A percentile compares a stretch with the other conserved stretches of the same genome.
Evolutionary conservation across 1,140 invertebrate species (phyloP).

Genomic region (Drosophila seguyi): DNA sequence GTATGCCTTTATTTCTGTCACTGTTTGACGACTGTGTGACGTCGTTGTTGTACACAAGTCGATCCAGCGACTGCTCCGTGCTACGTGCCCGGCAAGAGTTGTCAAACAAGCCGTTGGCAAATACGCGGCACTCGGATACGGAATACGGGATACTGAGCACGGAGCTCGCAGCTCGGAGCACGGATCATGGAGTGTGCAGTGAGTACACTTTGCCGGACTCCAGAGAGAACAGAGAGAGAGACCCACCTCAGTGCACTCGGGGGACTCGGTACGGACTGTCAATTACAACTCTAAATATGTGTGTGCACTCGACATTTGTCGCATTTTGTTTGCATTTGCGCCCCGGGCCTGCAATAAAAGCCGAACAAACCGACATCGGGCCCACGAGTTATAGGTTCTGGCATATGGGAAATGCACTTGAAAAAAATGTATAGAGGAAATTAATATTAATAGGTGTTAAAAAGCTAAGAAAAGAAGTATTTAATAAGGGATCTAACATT

Average conservation of each 20-base stretch:
- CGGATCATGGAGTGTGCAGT: slow-evolving; percentile 8
- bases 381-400: slow-evolving; percentile 46
- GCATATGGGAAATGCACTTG: slow-evolving; percentile 35
- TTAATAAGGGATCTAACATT: neutral
- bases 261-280: slow-evolving; percentile 30
- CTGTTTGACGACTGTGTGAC: slow-evolving; percentile 68
- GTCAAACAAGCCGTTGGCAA: slow-evolving; percentile 77
- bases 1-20: slow-evolving; percentile 28
- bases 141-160: slow-evolving; percentile 8
- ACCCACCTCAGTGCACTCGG: slow-evolving; percentile 34
- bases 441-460: neutral
- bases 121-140: slow-evolving; percentile 36
- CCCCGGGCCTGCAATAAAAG: slow-evolving; percentile 75
- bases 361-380: slow-evolving; percentile 60
- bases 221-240: slow-evolving; percentile 28
- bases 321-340: slow-evolving; percentile 79
- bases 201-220: slow-evolving; percentile 29
- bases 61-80: slow-evolving; percentile 69
- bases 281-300: slow-evolving; percentile 63
- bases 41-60: slow-evolving; percentile 74
- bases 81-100: slow-evolving; percentile 72
- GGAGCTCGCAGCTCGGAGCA: slow-evolving; percentile 8
- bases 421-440: neutral
- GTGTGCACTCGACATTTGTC: slow-evolving; percentile 60
- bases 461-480: too few species aligned